phyloP scores from a whole-genome alignment of 1,140 invertebrate genomes.

The Drosophila elegans region DNA sequence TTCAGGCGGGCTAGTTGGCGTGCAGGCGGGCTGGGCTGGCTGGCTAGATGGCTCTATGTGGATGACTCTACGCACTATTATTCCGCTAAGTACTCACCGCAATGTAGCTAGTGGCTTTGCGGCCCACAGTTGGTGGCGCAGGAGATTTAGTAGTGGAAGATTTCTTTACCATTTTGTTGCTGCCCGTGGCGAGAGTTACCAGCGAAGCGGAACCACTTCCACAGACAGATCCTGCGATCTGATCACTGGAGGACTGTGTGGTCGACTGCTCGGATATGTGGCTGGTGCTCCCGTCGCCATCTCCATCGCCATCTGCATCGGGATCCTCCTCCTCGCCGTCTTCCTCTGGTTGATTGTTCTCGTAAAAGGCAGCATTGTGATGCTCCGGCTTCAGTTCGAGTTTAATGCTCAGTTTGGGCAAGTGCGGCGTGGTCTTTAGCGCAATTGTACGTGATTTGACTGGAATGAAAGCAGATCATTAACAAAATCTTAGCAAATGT shows the following conservation, averaged over 20 bases:
- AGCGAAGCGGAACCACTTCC: constrained; percentile 31
- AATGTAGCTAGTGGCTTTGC: constrained; percentile 87
- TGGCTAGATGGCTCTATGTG: constrained; percentile 24
- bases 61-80: constrained; percentile 79
- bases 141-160: constrained; percentile 81
- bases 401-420: constrained; percentile 81
- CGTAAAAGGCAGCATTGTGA: constrained; percentile 81
- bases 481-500: not conserved
- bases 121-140: constrained; percentile 86
- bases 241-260: constrained; percentile 61
- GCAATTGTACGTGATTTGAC: constrained; percentile 79
- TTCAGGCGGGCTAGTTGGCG: constrained; percentile 32
- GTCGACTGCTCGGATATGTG: constrained; percentile 74
- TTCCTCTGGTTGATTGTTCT: constrained; percentile 66
- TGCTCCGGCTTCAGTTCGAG: constrained; percentile 80
- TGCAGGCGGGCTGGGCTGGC: constrained; percentile 10
- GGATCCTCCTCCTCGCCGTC: constrained; percentile 62
- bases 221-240: constrained; percentile 21
- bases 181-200: constrained; percentile 48
- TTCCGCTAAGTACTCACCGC: constrained; percentile 85
- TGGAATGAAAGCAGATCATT: not conserved
- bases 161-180: constrained; percentile 80
- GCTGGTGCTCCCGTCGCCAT: constrained; percentile 74
- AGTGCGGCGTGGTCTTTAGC: constrained; percentile 79
- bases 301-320: constrained; percentile 70